Percentiles rank a stretch among this genome's conserved stretches.
phyloP scores from a whole-genome alignment of 1,140 invertebrate species.

The Calephelis virginiensis region DNA sequence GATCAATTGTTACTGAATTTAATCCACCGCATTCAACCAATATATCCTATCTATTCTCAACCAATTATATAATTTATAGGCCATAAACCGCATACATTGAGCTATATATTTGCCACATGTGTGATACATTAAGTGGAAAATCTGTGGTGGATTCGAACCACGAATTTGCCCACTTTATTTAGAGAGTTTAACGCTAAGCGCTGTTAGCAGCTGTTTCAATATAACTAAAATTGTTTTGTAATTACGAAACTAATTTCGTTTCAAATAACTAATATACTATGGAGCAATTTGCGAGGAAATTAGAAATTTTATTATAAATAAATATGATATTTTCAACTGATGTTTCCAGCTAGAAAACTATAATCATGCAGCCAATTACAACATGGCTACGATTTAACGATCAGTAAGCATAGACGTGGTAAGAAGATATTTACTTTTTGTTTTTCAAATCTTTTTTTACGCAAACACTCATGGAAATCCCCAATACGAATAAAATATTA shows the following conservation, averaged over 20 bases:
- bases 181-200: conserved; percentile 16
- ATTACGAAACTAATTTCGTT: conserved; percentile 8
- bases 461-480: no score
- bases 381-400: no score
- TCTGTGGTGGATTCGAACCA: conserved; percentile 9
- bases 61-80: conserved; percentile 40
- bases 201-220: conserved; percentile 10
- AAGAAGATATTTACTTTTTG: no score
- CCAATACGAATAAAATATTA: no score
- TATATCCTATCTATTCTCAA: conserved; percentile 35
- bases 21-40: conserved; percentile 36
- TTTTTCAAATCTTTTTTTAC: no score
- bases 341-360: no score
- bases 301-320: background rate
- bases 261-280: background rate
- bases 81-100: conserved; percentile 34
- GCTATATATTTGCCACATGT: conserved; percentile 29
- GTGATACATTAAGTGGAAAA: conserved; percentile 19
- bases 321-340: no score
- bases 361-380: no score
- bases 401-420: no score
- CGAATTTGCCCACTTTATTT: conserved; percentile 17
- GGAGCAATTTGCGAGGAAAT: background rate
- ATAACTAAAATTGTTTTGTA: conserved; percentile 15
- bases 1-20: conserved; percentile 47